Evolutionary conservation across 1,140 invertebrate genomes (phyloP).

Genomic region (Triops longicaudatus): DNA sequence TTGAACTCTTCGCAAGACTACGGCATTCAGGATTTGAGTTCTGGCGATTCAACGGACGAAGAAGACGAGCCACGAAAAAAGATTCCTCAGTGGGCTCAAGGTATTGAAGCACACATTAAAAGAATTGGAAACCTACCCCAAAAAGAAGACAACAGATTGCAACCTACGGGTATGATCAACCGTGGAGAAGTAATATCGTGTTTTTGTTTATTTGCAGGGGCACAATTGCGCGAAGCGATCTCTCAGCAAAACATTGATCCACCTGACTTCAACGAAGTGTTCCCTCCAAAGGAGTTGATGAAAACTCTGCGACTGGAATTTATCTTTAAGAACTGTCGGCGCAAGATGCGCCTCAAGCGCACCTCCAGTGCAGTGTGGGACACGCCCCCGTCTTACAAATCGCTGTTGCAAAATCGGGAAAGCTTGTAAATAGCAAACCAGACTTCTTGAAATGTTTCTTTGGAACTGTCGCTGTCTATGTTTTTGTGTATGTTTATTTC

Average conservation of each 20-base stretch:
- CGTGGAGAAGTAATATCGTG: background rate
- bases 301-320: slow-evolving; percentile 3
- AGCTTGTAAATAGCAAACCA: background rate
- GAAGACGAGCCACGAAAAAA: slow-evolving; percentile 31
- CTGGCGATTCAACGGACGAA: slow-evolving; percentile 34
- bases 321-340: background rate
- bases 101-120: background rate
- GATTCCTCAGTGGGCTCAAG: slow-evolving; percentile 33
- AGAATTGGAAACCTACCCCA: too few relatives aligned
- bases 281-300: slow-evolving; percentile 21
- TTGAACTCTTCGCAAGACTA: slow-evolving; percentile 31
- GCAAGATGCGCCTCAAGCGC: slow-evolving; percentile 18
- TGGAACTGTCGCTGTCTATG: too few relatives aligned
- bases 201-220: slow-evolving; percentile 15
- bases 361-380: slow-evolving; percentile 29
- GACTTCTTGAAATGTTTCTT: too few relatives aligned
- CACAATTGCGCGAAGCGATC: background rate
- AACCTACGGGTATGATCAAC: too few relatives aligned
- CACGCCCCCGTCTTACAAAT: slow-evolving; percentile 22
- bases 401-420: background rate
- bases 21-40: slow-evolving; percentile 33
- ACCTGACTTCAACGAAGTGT: slow-evolving; percentile 23
- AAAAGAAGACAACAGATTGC: too few relatives aligned
- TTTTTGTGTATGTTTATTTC: too few relatives aligned
- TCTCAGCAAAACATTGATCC: background rate